Evolutionary conservation across 1,140 invertebrate species (phyloP), one percentile per base, ranked within the genome.

Genomic region (Drosophila pachea): DNA sequence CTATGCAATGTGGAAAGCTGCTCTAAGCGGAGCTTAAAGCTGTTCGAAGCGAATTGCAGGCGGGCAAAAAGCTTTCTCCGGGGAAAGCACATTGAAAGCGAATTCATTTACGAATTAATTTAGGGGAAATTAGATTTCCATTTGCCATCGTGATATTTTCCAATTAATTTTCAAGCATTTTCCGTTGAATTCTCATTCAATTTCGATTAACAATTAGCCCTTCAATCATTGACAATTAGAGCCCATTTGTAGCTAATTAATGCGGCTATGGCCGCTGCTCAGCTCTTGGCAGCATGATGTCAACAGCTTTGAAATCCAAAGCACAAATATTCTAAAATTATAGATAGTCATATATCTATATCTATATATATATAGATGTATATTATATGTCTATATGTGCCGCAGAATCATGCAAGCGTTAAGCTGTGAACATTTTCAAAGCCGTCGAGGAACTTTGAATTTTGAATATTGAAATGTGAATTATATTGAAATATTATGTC

Each of bases 181-280:
- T 50, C 7, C 35, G 11, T 29, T 49, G 4, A 43, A 45, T 47
- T 66, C 59, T 43, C 35, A 55, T 50, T 49, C 22, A 22, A 47
- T 47, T 50, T 52, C 49, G 22, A 49, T 56, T 16, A 35, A 7
- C 48, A 31, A 45, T 45, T 47, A 53, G 54, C 33, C 60, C 50
- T 59, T 74, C 61, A 74, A 81, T 81, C 69, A 53, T 22, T 67
- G 47, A 43, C 62, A 68, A 75, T 79, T 79, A 68, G 52, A 54
- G 68, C 62, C 64, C 72, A 83, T 82, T 82, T 75, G 42, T 40
- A 53, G 32, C 74, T 83, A 82, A 82, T 74, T 82, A 74, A 82
- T 76, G 74, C 61, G 22, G 22, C 22, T 22, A 22, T 22, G 22
- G 22, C 22, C 22, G 8, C 45, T 67, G 61, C 11, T 45, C 36